Evolutionary conservation across 37 sponge, comb jelly and placozoan species (phyloP).

Genomic region (Hexactinellida sp.): DNA sequence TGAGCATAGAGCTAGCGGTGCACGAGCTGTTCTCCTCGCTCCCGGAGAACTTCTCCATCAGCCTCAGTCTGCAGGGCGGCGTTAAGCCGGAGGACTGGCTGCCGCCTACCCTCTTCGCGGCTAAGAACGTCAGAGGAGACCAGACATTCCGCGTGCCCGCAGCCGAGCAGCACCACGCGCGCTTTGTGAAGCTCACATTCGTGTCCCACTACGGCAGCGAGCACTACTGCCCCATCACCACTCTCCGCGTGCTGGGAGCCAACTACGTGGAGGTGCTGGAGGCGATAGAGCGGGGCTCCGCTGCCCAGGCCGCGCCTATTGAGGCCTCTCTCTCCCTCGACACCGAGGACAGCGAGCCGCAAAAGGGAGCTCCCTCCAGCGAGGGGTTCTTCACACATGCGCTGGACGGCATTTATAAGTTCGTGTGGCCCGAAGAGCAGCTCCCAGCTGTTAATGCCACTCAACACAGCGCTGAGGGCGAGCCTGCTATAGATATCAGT

Average conservation of each 20-base stretch:
- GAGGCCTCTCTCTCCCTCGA: background rate
- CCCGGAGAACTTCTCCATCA: slow-evolving; percentile 60
- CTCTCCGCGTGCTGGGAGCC: slow-evolving; percentile 66
- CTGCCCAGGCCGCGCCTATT: background rate
- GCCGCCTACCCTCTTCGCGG: background rate
- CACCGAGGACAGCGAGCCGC: background rate
- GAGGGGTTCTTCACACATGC: background rate
- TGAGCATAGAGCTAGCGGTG: slow-evolving; percentile 56
- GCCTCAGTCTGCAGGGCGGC: slow-evolving; percentile 45
- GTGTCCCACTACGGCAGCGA: slow-evolving; percentile 60
- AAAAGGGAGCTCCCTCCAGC: background rate
- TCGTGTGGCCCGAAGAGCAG: background rate
- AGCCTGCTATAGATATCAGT: background rate
- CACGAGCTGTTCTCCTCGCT: slow-evolving; percentile 86
- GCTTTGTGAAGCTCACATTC: slow-evolving; percentile 37
- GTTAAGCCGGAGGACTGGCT: background rate
- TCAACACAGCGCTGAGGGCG: background rate
- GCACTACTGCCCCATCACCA: slow-evolving; percentile 81
- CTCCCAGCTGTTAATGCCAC: background rate
- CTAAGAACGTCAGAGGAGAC: background rate
- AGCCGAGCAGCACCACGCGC: background rate
- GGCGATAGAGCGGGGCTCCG: slow-evolving; percentile 19
- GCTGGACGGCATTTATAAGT: background rate
- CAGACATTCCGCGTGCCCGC: background rate
- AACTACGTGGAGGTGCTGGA: slow-evolving; percentile 68